A percentile compares a stretch with the other conserved stretches of the same genome.
phyloP scores from a whole-genome alignment of 2,888 invertebrate species.

The Seira ritae region DNA sequence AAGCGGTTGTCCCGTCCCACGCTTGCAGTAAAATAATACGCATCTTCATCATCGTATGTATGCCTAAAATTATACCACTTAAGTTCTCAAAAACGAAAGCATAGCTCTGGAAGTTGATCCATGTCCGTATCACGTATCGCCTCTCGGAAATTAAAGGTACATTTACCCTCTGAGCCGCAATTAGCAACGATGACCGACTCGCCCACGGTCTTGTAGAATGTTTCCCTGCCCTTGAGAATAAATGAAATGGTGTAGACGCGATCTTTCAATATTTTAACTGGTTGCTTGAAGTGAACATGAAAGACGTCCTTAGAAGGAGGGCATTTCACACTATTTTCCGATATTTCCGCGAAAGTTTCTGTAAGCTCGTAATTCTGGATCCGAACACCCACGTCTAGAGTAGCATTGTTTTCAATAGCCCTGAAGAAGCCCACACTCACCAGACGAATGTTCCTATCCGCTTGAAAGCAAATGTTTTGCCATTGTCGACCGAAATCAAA shows the following conservation, averaged over 20 bases:
- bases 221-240: slow-evolving; percentile 68
- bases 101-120: slow-evolving; percentile 70
- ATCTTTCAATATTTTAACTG: slow-evolving; percentile 67
- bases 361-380: slow-evolving; percentile 67
- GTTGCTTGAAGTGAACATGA: slow-evolving; percentile 68
- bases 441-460: slow-evolving; percentile 66
- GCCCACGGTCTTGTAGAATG: slow-evolving; percentile 68
- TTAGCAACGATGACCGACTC: slow-evolving; percentile 62
- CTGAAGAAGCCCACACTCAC: slow-evolving; percentile 69
- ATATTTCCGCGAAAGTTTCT: slow-evolving; percentile 62
- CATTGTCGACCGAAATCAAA: slow-evolving; percentile 68
- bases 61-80: too few relatives aligned
- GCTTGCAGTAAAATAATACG: too few relatives aligned
- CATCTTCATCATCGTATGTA: too few relatives aligned
- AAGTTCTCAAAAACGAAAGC: slow-evolving; percentile 62
- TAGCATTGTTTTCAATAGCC: slow-evolving; percentile 60
- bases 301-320: slow-evolving; percentile 62
- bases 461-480: slow-evolving; percentile 70
- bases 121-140: slow-evolving; percentile 65
- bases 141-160: slow-evolving; percentile 64
- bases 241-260: slow-evolving; percentile 68
- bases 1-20: too few relatives aligned
- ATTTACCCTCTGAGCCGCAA: slow-evolving; percentile 64
- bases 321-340: slow-evolving; percentile 59
- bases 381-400: slow-evolving; percentile 61